These are phyloP conservation scores for Zhuqinia jingwanae DNA, from an alignment of 2,888 invertebrate genomes.

Conservation along the genomic window DNA sequence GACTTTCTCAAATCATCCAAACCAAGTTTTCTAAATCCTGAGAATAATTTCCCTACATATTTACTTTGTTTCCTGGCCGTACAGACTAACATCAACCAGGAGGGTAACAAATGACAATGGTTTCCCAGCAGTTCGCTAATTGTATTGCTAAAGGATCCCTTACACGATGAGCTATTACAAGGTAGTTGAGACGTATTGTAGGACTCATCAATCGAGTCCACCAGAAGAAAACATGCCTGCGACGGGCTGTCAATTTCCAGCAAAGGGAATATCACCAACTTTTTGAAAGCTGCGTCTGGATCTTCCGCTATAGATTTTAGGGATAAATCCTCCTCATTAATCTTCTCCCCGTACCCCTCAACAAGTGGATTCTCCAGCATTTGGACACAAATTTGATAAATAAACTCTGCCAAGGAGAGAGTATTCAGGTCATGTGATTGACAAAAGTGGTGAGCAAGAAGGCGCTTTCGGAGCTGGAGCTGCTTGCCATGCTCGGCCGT, in stretches of 20 bases:
- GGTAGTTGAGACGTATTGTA: slow-evolving; percentile 73
- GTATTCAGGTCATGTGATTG: slow-evolving; percentile 91
- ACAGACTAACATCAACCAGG: slow-evolving; percentile 86
- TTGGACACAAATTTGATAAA: slow-evolving; percentile 92
- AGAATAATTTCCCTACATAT: slow-evolving; percentile 87
- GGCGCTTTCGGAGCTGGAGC: slow-evolving; percentile 87
- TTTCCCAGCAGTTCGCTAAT: slow-evolving; percentile 92
- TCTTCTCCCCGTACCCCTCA: slow-evolving; percentile 87
- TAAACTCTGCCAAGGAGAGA: slow-evolving; percentile 91
- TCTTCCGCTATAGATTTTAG: slow-evolving; percentile 90
- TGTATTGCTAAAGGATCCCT: slow-evolving; percentile 83
- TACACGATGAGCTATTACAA: slow-evolving; percentile 72
- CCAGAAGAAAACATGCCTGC: slow-evolving; percentile 91
- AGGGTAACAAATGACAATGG: slow-evolving; percentile 94
- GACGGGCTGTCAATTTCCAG: slow-evolving; percentile 91
- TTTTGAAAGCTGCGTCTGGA: slow-evolving; percentile 95
- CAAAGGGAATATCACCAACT: slow-evolving; percentile 92
- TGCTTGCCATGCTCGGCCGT: slow-evolving; percentile 84
- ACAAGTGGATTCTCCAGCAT: slow-evolving; percentile 83
- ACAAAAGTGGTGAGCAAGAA: slow-evolving; percentile 93
- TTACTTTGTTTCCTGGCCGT: slow-evolving; percentile 86
- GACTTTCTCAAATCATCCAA: slow-evolving; percentile 94
- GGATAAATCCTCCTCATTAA: slow-evolving; percentile 86
- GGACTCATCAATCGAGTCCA: slow-evolving; percentile 95
- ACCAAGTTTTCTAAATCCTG: slow-evolving; percentile 93